These are phyloP conservation scores for Molothrus aeneus DNA, from an alignment of 2,797 vertebrate genomes.

Conservation along the genomic window DNA sequence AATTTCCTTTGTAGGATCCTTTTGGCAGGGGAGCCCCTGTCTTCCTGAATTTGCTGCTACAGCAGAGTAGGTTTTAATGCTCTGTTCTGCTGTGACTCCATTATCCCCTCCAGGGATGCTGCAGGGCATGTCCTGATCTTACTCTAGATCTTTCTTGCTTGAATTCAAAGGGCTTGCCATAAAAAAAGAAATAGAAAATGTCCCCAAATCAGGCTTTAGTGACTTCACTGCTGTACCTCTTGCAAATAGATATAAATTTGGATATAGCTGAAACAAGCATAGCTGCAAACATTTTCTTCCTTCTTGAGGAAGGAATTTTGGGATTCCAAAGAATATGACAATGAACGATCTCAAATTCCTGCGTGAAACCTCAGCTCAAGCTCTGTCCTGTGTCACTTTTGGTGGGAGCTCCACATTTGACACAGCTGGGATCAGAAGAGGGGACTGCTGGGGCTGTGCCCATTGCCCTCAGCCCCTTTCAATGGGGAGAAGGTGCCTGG, in stretches of 20 bases:
- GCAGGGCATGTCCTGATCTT: not conserved
- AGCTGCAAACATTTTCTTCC: not conserved
- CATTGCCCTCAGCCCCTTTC: not conserved
- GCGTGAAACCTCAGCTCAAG: not conserved
- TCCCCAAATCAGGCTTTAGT: not conserved
- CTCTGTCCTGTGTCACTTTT: not conserved
- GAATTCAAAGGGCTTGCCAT: not conserved
- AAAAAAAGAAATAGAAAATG: not conserved
- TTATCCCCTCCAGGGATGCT: not conserved
- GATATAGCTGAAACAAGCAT: not conserved
- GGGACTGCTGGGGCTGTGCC: not conserved
- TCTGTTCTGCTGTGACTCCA: not conserved
- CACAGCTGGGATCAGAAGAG: not conserved
- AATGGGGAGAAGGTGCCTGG: not conserved
- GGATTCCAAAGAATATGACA: not conserved
- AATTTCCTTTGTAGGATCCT: not conserved
- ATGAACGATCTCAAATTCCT: not conserved
- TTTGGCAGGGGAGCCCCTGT: not conserved
- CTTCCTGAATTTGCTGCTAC: not conserved
- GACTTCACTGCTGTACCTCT: not conserved
- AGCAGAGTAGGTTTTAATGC: not conserved
- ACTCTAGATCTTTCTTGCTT: not conserved
- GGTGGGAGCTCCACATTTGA: not conserved
- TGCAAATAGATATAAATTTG: not conserved
- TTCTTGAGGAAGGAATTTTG: not conserved